phyloP scores from a whole-genome alignment of 2,113 vertebrate genomes.

The Macquaria ambigua region DNA sequence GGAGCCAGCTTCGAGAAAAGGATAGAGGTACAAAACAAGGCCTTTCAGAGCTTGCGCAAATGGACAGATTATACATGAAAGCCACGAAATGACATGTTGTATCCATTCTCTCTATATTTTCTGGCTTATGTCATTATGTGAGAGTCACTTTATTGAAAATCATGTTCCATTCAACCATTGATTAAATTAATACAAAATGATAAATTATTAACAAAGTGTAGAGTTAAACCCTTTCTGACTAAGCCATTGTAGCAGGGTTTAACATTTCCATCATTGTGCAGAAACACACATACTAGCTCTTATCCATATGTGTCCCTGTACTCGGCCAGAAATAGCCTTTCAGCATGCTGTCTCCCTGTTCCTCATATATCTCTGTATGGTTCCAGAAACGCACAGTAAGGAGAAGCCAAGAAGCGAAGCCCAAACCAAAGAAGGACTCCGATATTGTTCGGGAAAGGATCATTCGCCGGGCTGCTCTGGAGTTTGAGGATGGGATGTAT shows the following conservation, averaged over 20 bases:
- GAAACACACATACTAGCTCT: conserved; percentile 3
- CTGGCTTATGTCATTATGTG: neutral
- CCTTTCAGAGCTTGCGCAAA: conserved; percentile 12
- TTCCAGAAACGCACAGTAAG: conserved; percentile 90
- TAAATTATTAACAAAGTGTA: neutral
- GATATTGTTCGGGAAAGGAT: conserved; percentile 94
- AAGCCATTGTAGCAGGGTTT: neutral
- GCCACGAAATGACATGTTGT: neutral
- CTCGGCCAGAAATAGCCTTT: conserved; percentile 31
- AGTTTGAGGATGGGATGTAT: conserved; percentile 99
- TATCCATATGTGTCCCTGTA: conserved; percentile 10
- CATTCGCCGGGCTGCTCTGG: conserved; percentile 94
- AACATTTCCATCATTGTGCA: conserved; percentile 12
- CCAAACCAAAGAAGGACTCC: conserved; percentile 88
- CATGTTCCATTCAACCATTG: neutral
- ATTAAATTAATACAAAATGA: neutral
- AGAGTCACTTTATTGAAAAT: neutral
- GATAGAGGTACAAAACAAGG: conserved; percentile 90
- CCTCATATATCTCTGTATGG: conserved; percentile 2
- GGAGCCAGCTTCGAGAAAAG: conserved; percentile 92
- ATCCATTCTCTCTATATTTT: neutral
- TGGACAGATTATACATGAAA: neutral
- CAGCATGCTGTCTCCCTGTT: conserved; percentile 6
- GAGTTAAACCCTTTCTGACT: neutral
- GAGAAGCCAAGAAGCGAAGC: conserved; percentile 84